Conservation (phyloP, 1,140 invertebrate species). For the Theocolax elegans region DNA sequence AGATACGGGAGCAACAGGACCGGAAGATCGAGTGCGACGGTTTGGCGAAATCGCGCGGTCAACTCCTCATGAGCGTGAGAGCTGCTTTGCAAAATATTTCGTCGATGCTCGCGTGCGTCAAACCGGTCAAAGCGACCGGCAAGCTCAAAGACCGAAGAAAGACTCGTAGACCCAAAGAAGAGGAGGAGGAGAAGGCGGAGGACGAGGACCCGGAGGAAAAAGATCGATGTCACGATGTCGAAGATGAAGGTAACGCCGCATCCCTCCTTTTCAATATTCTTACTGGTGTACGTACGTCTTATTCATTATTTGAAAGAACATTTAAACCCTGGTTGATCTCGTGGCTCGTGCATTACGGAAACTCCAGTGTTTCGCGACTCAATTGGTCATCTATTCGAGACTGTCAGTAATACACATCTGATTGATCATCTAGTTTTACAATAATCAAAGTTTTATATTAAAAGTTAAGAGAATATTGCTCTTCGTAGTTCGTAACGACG, state of each 20-base stretch:
- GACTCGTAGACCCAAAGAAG: not conserved
- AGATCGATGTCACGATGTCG: slow-evolving; percentile 13
- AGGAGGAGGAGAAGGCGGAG: not conserved
- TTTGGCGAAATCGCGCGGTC: slow-evolving; percentile 48
- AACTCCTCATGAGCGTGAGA: slow-evolving; percentile 58
- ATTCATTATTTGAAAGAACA: too few relatives aligned
- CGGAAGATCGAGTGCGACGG: slow-evolving; percentile 58
- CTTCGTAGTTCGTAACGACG: too few relatives aligned
- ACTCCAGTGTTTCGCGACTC: too few relatives aligned
- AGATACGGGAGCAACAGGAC: slow-evolving; percentile 64
- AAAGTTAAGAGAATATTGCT: too few relatives aligned
- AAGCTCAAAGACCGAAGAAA: not conserved
- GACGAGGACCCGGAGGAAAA: not conserved
- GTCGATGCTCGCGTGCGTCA: slow-evolving; percentile 52
- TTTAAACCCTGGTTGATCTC: too few relatives aligned
- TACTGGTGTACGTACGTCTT: too few relatives aligned
- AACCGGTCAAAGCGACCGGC: not conserved
- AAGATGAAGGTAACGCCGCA: slow-evolving; percentile 30
- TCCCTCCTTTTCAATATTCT: too few relatives aligned
- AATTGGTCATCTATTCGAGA: too few relatives aligned
- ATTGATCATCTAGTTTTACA: too few relatives aligned
- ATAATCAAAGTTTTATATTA: too few relatives aligned
- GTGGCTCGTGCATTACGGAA: too few relatives aligned
- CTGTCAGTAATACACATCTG: too few relatives aligned
- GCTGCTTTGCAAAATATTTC: slow-evolving; percentile 57